phyloP scores from a whole-genome alignment of 2,888 invertebrate genomes.

The Lathronympha strigana region DNA sequence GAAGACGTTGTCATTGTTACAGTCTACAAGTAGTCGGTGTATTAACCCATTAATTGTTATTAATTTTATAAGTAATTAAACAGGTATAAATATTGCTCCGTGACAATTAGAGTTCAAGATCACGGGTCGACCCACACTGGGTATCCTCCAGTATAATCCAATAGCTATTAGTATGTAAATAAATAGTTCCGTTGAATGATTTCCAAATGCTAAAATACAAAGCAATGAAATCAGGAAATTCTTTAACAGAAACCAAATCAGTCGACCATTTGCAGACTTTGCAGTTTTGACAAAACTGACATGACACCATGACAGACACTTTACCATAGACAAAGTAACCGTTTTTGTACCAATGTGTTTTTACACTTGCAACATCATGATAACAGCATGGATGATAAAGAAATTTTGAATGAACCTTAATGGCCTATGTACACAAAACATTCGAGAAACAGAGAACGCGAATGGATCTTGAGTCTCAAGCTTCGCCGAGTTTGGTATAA shows the following conservation, averaged over 20 bases:
- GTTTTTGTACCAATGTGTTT: background rate
- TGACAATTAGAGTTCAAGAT: conserved; percentile 31
- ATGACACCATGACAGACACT: conserved; percentile 14
- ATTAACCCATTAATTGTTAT: conserved; percentile 21
- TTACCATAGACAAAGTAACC: conserved; percentile 57
- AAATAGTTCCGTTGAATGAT: conserved; percentile 4
- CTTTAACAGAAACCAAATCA: conserved; percentile 68
- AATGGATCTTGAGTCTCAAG: too few species aligned
- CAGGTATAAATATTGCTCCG: conserved; percentile 37
- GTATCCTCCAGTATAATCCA: conserved; percentile 7
- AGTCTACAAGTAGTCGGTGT: conserved; percentile 6
- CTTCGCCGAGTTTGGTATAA: too few species aligned
- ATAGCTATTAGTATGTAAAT: background rate
- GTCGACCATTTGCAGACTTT: conserved; percentile 73
- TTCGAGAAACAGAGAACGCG: too few species aligned
- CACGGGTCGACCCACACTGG: conserved; percentile 11
- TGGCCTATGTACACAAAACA: background rate
- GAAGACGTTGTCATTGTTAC: conserved; percentile 91
- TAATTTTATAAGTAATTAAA: conserved; percentile 20
- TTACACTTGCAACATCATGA: conserved; percentile 9
- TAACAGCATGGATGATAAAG: background rate
- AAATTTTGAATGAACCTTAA: background rate
- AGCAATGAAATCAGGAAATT: conserved; percentile 60
- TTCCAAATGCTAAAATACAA: conserved; percentile 48
- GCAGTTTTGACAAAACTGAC: conserved; percentile 56